phyloP scores from a whole-genome alignment of 2,113 vertebrate species.

The Mormyrus iriodes region DNA sequence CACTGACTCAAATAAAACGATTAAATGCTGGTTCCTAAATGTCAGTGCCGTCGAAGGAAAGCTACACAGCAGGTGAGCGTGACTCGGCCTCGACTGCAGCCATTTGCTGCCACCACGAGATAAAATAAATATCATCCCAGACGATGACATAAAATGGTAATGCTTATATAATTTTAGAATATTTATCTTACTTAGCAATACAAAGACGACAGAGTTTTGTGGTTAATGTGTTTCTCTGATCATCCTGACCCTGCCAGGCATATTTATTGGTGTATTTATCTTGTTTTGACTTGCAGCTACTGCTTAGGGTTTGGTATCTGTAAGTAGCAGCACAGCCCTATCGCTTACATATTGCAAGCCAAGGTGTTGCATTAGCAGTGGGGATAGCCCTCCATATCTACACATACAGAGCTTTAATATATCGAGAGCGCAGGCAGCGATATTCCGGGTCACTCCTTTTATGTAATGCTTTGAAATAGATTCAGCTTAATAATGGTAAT shows the following conservation, averaged over 20 bases:
- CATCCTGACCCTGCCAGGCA: not conserved
- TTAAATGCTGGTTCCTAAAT: not conserved
- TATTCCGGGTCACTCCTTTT: not conserved
- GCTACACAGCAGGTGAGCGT: not conserved
- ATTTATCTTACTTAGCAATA: not conserved
- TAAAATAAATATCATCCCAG: not conserved
- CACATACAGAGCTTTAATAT: not conserved
- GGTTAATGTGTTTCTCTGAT: not conserved
- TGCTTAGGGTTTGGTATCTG: not conserved
- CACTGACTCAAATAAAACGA: not conserved
- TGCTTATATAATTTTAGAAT: not conserved
- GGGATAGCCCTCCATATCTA: not conserved
- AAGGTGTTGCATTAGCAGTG: not conserved
- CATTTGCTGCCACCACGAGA: not conserved
- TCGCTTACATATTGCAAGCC: not conserved
- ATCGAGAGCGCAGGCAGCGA: not conserved
- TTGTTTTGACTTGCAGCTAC: not conserved
- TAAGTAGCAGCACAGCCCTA: not conserved
- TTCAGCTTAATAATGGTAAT: not conserved
- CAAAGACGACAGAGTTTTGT: not conserved
- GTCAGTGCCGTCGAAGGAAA: not conserved
- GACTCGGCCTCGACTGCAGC: not conserved
- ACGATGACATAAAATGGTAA: not conserved
- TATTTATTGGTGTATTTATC: conserved; percentile 1
- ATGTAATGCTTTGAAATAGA: not conserved